Conservation (phyloP, 2,797 vertebrate genomes). For the Macrochelys suwanniensis region DNA sequence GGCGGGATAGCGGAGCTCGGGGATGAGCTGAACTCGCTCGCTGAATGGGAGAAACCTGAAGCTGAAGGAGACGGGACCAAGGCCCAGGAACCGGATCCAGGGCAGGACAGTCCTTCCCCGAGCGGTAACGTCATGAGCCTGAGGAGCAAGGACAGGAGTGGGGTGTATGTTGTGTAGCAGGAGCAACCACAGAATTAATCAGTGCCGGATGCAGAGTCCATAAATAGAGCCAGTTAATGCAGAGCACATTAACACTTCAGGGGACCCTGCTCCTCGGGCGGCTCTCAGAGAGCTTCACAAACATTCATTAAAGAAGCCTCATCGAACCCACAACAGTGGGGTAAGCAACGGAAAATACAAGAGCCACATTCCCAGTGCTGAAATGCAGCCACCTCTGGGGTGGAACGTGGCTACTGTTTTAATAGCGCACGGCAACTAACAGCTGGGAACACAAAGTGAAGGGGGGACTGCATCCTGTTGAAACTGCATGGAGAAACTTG, state of each 20-base stretch:
- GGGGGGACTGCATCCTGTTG: neutral
- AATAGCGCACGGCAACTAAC: neutral
- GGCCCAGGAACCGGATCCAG: constrained; percentile 28
- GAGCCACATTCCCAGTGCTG: neutral
- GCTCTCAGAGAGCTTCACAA: neutral
- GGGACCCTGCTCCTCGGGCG: neutral
- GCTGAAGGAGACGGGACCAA: constrained; percentile 64
- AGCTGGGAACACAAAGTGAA: neutral
- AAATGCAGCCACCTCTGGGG: neutral
- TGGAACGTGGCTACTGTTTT: neutral
- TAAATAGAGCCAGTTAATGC: neutral
- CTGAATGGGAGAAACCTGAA: constrained; percentile 77
- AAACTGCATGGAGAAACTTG: neutral
- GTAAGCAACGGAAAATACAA: neutral
- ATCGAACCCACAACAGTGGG: neutral
- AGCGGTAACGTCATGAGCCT: neutral
- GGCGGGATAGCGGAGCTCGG: constrained; percentile 78
- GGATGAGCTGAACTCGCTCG: constrained; percentile 75
- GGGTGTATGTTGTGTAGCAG: neutral
- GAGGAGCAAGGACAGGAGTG: neutral
- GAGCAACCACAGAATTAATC: neutral
- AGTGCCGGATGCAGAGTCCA: neutral
- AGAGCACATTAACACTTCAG: neutral
- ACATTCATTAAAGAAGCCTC: neutral
- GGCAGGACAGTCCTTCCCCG: neutral